A percentile compares a stretch with the other conserved stretches of the same genome.
phyloP scores from a whole-genome alignment of 2,888 invertebrate genomes.

The Arge pagana region DNA sequence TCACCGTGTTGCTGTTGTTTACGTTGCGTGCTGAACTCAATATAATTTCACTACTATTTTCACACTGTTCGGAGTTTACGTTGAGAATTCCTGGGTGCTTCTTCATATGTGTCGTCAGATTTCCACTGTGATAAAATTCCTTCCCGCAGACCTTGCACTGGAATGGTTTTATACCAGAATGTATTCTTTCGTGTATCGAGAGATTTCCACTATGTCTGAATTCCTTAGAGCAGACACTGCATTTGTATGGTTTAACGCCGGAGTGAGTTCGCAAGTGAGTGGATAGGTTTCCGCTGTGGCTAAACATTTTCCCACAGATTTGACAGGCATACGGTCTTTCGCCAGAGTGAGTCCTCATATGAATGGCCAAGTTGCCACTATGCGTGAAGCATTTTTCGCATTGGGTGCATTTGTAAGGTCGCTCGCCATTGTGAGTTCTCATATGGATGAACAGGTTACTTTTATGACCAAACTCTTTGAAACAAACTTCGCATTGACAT shows the following conservation, averaged over 20 bases:
- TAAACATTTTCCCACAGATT: conserved; percentile 56
- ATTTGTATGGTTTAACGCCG: conserved; percentile 55
- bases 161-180: conserved; percentile 56
- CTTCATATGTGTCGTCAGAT: conserved; percentile 56
- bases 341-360: conserved; percentile 55
- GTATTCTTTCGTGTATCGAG: conserved; percentile 56
- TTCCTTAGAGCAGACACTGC: conserved; percentile 52
- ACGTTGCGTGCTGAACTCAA: conserved; percentile 26
- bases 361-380: conserved; percentile 55
- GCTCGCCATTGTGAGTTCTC: conserved; percentile 55
- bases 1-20: conserved; percentile 29
- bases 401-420: conserved; percentile 54
- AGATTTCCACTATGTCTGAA: conserved; percentile 56
- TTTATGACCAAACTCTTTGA: conserved; percentile 56
- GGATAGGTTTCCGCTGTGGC: conserved; percentile 54
- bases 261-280: conserved; percentile 55
- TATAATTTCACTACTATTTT: conserved; percentile 33
- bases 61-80: conserved; percentile 33
- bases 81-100: conserved; percentile 46
- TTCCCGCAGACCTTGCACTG: conserved; percentile 56
- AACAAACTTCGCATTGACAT: conserved; percentile 55
- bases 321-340: conserved; percentile 56
- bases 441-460: conserved; percentile 56
- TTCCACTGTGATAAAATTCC: conserved; percentile 56
- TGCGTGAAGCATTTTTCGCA: conserved; percentile 56